These are phyloP conservation scores for Leptosomus discolor DNA, from an alignment of 2,113 vertebrate species.

Conservation along the genomic window DNA sequence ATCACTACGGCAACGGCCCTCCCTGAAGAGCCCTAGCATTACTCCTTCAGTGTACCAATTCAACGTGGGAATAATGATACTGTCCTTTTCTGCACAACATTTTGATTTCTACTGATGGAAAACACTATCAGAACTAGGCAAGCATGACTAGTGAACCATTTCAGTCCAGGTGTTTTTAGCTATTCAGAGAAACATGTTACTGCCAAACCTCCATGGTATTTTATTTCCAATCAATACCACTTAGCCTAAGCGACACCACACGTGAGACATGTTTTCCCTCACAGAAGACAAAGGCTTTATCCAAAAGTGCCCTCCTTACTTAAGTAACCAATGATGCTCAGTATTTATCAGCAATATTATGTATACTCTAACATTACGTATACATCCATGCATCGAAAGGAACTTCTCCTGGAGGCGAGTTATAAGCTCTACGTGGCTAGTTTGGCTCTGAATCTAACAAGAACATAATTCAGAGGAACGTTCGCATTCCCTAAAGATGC, in stretches of 20 bases:
- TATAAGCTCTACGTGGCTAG: no score
- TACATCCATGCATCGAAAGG: not conserved
- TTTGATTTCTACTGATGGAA: not conserved
- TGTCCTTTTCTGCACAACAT: not conserved
- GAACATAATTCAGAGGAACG: not conserved
- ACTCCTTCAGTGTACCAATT: not conserved
- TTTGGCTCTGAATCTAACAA: not conserved
- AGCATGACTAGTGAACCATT: not conserved
- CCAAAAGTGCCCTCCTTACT: not conserved
- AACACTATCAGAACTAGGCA: not conserved
- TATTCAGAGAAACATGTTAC: not conserved
- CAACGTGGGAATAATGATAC: rapidly evolving
- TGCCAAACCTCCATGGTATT: not conserved
- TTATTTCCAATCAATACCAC: not conserved
- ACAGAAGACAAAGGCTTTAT: not conserved
- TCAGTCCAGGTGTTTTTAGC: not conserved
- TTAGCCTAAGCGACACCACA: not conserved
- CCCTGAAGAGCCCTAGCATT: not conserved
- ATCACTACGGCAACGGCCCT: not conserved
- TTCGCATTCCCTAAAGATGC: not conserved
- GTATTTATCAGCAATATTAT: not conserved
- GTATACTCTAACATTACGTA: not conserved
- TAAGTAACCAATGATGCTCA: not conserved
- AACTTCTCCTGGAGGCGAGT: not conserved
- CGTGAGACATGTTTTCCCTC: rapidly evolving